Evolutionary conservation across 2,888 invertebrate species (phyloP), one percentile per base, ranked within the genome.

Genomic region (Pyrocoelia pectoralis): DNA sequence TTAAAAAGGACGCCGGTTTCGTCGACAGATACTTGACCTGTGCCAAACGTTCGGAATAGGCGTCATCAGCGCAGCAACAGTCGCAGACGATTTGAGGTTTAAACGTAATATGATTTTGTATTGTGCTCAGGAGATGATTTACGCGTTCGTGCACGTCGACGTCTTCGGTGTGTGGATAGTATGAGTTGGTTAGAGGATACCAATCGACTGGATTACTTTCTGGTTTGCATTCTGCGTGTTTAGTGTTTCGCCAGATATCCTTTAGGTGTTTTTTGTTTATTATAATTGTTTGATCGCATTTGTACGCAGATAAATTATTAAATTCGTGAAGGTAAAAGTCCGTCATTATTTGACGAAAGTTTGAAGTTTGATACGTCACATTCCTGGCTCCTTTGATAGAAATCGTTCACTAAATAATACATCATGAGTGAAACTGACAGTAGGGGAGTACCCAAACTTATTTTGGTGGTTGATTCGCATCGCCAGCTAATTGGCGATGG

Each of bases 1-100:
- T 84, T 40, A 87, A 72, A 73, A 87, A 89, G 52, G 83, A 85
- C 6, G 84, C 81, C 6, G 89, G 88, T 60, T 83, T 83, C 1
- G 80, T 77, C 41, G 74, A 73, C 5, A 89, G 76, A 68, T 83
- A 85, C 19, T 80, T 74, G 67, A 82, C 78, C 74, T 85, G 85
- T 1, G 85, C 83, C 68, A 83, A 84, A 69, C 82, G 77, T 71
- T 87, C 86, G 41, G 82, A 82, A 80, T 86, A 87, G 8, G 80
- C 72, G 68, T 83, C 54, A n/a, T 49, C 41, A 5, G 19, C 50
- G 33, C 10, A 41, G n/a, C 43, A 8, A 14, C 49, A 33, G 12
- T 46, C 52, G 5, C 43, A 46, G n/a, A 51, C 41, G 1, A 13
- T 10, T 43, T 43, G 2, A 5, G 33, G 58, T 1, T 55, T 53